Base-by-base conservation (phyloP, 1,140 invertebrate genomes). In the Leptopilina boulardi region DNA sequence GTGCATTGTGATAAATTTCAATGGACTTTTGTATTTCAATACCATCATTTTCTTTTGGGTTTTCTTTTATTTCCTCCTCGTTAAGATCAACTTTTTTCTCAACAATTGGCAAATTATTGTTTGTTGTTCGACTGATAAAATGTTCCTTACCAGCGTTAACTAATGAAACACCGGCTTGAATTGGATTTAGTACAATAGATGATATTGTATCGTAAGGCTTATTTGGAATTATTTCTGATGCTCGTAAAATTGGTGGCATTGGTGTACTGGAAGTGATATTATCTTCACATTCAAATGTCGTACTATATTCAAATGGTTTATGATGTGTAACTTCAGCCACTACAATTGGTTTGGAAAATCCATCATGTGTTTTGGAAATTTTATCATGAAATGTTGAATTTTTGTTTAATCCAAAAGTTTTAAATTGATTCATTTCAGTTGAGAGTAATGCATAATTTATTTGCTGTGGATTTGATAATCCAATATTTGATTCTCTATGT, bases 141-240 rank as follows among this genome's bases (percentile, higher is more conserved):
- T 86, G 47, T 5, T 83, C 78, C 19, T 89, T 78, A 0, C 80
- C 85, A 0, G 85, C 84, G 66, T 91, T 89, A 18, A 90, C 77
- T 2, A 92, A 70, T 0, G 90, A 84, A 2, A 92, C 86, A 0
- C 89, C 91, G 0, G 90, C 91, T 54, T 91, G 91, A n/a, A 92
- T 86, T 1, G 91, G 87, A 38, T 91, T 91, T 5, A 91, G 18
- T 18, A 91, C 82, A 0, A 86, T 70, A 2, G 87, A 81, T 0
- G 89, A 88, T 0, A 85, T 85, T 2, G 86, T 87, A 9, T 77
- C 77, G 38, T 51, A 56, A 41, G 44, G 70, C 6, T 2, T 30
- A 18, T 26, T 56, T 26, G 23, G 9, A 26, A 26, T 3, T 23
- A 23, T 15, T 13, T 59, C 59, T 0, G 13, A 26, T 26, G 21